Evolutionary conservation across 2,113 vertebrate genomes (phyloP).

Genomic region (Copsychus sechellarum): DNA sequence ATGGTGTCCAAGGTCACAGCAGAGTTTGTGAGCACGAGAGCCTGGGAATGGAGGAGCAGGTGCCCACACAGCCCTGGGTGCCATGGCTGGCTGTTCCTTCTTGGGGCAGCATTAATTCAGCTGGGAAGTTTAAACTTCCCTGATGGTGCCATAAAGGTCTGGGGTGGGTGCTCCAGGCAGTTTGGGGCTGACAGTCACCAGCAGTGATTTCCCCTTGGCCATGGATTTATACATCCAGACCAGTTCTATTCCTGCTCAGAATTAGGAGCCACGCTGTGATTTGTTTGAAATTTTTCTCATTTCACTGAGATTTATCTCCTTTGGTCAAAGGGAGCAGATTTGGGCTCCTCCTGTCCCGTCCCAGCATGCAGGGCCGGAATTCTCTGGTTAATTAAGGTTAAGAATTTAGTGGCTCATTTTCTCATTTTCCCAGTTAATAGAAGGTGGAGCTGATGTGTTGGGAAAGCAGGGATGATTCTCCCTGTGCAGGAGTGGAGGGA

Average conservation of each 20-base stretch:
- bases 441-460: neutral
- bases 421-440: neutral
- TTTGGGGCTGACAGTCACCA: accelerated
- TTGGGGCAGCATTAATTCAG: neutral
- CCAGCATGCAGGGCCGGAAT: accelerated
- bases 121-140: neutral
- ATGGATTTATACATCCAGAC: neutral
- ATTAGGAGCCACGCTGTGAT: accelerated
- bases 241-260: neutral
- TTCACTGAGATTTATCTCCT: neutral
- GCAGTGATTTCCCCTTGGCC: neutral
- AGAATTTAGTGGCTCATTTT: neutral
- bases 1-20: accelerated
- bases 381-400: neutral
- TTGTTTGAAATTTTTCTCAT: neutral
- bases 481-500: neutral
- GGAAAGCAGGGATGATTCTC: neutral
- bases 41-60: neutral
- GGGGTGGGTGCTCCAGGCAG: neutral
- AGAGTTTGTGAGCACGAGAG: accelerated
- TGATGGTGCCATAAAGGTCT: accelerated
- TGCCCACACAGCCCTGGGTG: neutral
- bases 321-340: neutral
- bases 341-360: neutral
- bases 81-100: accelerated